These are phyloP conservation scores for Microcebus lehilahytsara DNA, from an alignment of 2,113 vertebrate genomes.

Conservation along the genomic window DNA sequence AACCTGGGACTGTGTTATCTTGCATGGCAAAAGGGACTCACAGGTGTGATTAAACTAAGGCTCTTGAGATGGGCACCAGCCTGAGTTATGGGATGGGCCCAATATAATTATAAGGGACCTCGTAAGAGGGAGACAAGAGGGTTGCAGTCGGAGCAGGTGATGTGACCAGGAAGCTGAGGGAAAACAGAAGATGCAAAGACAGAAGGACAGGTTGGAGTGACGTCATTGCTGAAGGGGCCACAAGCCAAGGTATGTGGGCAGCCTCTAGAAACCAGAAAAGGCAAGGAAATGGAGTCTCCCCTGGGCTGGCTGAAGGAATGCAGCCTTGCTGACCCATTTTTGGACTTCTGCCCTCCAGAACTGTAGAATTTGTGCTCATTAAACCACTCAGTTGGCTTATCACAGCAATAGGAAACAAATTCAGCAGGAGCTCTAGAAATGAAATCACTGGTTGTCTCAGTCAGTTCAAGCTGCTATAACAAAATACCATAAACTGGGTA, in stretches of 20 bases:
- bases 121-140: not conserved
- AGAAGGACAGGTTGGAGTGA: not conserved
- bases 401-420: not conserved
- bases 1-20: not conserved
- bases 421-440: not conserved
- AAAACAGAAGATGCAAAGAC: accelerated
- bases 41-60: not conserved
- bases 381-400: not conserved
- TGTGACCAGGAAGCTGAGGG: not conserved
- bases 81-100: not conserved
- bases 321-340: not conserved
- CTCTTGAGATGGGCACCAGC: not conserved
- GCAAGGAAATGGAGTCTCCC: not conserved
- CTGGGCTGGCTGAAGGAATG: not conserved
- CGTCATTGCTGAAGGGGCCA: not conserved
- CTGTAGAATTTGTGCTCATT: not conserved
- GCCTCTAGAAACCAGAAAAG: not conserved
- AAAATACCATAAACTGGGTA: not conserved
- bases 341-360: not conserved
- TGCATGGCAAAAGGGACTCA: not conserved
- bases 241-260: accelerated
- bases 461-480: not conserved
- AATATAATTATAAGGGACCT: not conserved
- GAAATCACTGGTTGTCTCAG: not conserved
- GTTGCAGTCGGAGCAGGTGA: accelerated